Conservation (phyloP, 2,888 invertebrate species). For the Drosophila limbata region DNA sequence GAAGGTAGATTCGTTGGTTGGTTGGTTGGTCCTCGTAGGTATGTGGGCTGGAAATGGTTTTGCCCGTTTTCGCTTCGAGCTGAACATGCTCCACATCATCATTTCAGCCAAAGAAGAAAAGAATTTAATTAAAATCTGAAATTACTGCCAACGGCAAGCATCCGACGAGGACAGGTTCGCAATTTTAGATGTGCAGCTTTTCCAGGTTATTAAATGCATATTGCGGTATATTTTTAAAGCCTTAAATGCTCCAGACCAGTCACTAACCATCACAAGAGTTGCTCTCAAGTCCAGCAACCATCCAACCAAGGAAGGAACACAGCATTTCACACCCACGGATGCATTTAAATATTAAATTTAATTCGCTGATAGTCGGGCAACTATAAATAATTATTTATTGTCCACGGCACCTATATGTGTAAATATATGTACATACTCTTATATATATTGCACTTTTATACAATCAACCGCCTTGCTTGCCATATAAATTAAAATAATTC, state of each 20-base stretch:
- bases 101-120: conserved; percentile 60
- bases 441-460: neutral
- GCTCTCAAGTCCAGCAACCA: neutral
- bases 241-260: conserved; percentile 31
- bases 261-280: conserved; percentile 8
- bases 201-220: conserved; percentile 60
- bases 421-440: neutral
- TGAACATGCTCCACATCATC: conserved; percentile 31
- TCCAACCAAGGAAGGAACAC: neutral
- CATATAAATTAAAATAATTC: conserved; percentile 51
- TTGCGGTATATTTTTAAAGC: conserved; percentile 28
- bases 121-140: conserved; percentile 79
- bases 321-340: conserved; percentile 41
- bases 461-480: conserved; percentile 19
- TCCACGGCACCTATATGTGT: neutral
- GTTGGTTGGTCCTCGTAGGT: conserved; percentile 19
- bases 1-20: neutral
- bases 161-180: conserved; percentile 48
- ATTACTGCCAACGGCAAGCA: conserved; percentile 69
- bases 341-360: conserved; percentile 60
- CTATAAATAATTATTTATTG: conserved; percentile 61
- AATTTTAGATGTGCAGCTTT: conserved; percentile 64
- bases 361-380: conserved; percentile 19
- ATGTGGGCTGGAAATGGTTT: conserved; percentile 35
- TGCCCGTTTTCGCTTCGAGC: conserved; percentile 50